Evolutionary conservation across 2,797 vertebrate genomes (phyloP), one percentile per base, ranked within the genome.

Genomic region (Betta splendens): DNA sequence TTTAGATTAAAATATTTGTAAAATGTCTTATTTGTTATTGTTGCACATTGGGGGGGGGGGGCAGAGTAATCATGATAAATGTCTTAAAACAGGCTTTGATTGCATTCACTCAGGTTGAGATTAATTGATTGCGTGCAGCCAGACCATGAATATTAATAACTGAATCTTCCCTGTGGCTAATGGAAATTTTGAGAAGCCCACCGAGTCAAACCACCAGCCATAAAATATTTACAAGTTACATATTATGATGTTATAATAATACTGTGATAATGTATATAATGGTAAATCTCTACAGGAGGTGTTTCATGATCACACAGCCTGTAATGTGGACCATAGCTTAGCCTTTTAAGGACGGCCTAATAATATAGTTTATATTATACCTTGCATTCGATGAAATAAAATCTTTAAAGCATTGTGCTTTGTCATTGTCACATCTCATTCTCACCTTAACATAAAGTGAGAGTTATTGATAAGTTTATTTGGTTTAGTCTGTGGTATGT

Each of bases 1-100:
- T 83, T 87, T 88, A 86, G 85, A 90, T 83, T 89, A 89, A 89
- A 90, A 81, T 85, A 81, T 83, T 89, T 86, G 75, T 71, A 82
- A 85, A 87, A 84, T 75, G 56, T 51, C 38, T 66, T 22, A 48
- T 47, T 39, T 22, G 37, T 52, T 17, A 20, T 44, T 69, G 53
- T 64, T 11, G 2, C 50, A 7, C 35, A 15, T 59, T 17, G 51
- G 21, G 6, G 13, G 22, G 20, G 17, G 31, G 2, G 20, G 17
- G 31, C 2, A 18, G 11, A 29, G 35, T 44, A 67, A 33, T 71
- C 9, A 6, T 42, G 9, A 28, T 25, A 5, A 25, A 52, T 44
- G 43, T 56, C 37, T 16, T n/a, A n/a, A n/a, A 18, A 39, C 25
- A 29, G 22, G 15, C 31, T 16, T 4, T 20, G 17, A 45, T 16